Percentiles rank a stretch among this genome's conserved stretches.
Evolutionary conservation across 2,797 vertebrate genomes (phyloP).

Genomic region (Macropodus opercularis): DNA sequence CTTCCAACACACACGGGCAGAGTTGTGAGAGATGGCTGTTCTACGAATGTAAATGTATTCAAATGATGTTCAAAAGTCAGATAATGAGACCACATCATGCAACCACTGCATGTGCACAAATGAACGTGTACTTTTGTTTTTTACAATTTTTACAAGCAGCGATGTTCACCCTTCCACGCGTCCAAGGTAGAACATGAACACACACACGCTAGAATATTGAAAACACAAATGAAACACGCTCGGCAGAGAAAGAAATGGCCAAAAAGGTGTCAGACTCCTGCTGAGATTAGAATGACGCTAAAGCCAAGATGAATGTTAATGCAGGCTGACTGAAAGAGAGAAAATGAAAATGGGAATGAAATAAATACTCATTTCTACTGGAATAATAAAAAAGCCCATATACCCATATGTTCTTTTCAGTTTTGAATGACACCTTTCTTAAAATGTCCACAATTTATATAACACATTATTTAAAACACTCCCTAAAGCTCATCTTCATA

Average conservation of each 20-base stretch:
- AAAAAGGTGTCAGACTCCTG: constrained; percentile 37
- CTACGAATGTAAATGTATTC: constrained; percentile 15
- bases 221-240: constrained; percentile 8
- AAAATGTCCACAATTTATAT: not conserved
- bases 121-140: too few species aligned
- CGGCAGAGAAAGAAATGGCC: constrained; percentile 30
- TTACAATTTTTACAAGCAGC: too few species aligned
- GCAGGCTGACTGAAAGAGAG: constrained; percentile 9
- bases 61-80: constrained; percentile 4
- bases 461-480: too few species aligned
- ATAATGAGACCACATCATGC: constrained; percentile 22
- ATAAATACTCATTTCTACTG: constrained; percentile 2
- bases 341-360: not conserved
- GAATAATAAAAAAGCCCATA: constrained; percentile 2
- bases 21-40: not conserved
- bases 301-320: constrained; percentile 31
- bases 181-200: constrained; percentile 16
- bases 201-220: not conserved
- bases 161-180: constrained; percentile 27
- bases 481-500: too few species aligned
- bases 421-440: not conserved
- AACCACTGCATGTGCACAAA: constrained; percentile 13
- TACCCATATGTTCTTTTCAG: not conserved
- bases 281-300: constrained; percentile 45
- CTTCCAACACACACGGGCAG: not conserved